Base-by-base conservation (phyloP, 2,888 invertebrate genomes). In the Lepidonotus clava region DNA sequence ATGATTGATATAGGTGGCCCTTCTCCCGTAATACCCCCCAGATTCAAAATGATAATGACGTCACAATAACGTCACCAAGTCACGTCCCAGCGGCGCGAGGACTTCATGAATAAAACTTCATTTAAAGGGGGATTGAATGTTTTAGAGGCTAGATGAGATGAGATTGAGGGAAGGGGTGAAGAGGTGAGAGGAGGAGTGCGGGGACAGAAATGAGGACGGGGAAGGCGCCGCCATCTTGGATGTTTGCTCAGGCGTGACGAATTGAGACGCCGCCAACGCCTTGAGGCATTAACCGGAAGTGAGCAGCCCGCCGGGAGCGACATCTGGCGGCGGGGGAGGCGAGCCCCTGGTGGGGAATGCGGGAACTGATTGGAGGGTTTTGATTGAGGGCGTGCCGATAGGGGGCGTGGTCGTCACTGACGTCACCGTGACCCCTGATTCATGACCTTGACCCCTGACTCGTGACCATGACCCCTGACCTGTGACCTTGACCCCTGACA, bases 101-200 rank as follows among this genome's bases (percentile, higher is more conserved):
- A 34, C 71, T 36, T 71, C 71, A 71, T 71, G 71, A 71, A 71
- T 71, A 71, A 71, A 71, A 71, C 71, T 36, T 8, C 36, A 36
- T 71, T 71, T 71, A 1, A n/a, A 71, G 56, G 8, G 56, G 56
- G 56, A 71, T 34, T 71, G 71, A 11, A 34, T 36, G 34, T 36
- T 66, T 71, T 71, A 21, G 5, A 28, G 14, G 24, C 32, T 24
- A 28, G 11, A 28, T 28, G 46, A 11, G 46, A 18, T 46, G 18
- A 11, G 8, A 46, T 46, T 46, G 46, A 46, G 8, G 18, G 46
- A 11, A 18, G 46, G 46, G 46, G 46, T 8, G 46, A 18, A 18
- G 46, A 18, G 46, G 46, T 18, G 46, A 18, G 46, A 18, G 46
- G 46, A 8, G 46, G 46, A 18, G 46, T 8, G 46, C 46, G 8